Base-by-base conservation (phyloP, 2,113 vertebrate genomes). In the Megaleporinus macrocephalus region DNA sequence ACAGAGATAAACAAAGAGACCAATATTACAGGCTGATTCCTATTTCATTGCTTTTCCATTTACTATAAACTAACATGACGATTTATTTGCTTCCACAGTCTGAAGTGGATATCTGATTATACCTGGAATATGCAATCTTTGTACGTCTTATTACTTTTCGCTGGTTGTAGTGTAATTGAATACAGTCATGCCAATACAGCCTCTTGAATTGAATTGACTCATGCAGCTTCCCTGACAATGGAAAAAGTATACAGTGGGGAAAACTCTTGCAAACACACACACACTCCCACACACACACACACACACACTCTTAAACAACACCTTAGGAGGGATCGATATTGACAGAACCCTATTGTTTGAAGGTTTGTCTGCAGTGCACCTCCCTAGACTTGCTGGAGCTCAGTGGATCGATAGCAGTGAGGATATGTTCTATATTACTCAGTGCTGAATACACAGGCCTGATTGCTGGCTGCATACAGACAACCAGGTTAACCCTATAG, bases 281-380 rank as follows among this genome's bases (percentile, higher is more conserved):
- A 44, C 74, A 30, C 55, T 29, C 55, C 41, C 30, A 49, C 24
- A 79, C 30, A 47, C 66, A 79, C 68, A 44, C 57, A 61, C 63
- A 20, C 62, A 30, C 66, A 44, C 74, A 30, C 55, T 29, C 55
- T 44, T 44, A 49, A 30, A 79, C 30, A 47, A 79, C 68, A 73
- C 68, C 65, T 57, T n/a, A 65, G 24, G 5, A 55, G 24, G 41
- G 69, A 80, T 80, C 59, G 6, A 77, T 83, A 83, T 72, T 68
- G 77, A 83, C 77, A 84, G 66, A 62, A 76, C 12, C 65, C 72
- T 77, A 79, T 76, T 77, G 84, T 86, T 80, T 83, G 70, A 83
- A 77, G 73, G 73, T 77, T 71, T 47, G 47, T 82, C 84, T 76
- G 57, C 26, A 49, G 59, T 76, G 57, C 55, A 71, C 65, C 57